phyloP scores from a whole-genome alignment of 2,888 invertebrate species.

The Cabera pusaria region DNA sequence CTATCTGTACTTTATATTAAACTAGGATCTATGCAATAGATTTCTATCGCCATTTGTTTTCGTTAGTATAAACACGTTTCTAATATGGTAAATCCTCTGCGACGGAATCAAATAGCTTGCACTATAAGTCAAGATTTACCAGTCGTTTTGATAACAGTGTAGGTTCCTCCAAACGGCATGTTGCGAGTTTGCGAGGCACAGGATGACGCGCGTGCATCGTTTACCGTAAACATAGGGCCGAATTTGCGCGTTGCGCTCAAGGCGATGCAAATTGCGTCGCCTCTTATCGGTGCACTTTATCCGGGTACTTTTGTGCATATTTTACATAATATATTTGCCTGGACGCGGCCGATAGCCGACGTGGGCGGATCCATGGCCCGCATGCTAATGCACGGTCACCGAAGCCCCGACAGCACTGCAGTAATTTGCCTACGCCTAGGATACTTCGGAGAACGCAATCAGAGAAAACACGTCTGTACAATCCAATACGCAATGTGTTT shows the following conservation, averaged over 20 bases:
- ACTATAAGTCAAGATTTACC: conserved; percentile 7
- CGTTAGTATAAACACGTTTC: neutral
- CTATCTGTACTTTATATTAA: no score
- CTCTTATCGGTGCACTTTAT: conserved; percentile 77
- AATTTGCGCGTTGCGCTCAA: conserved; percentile 57
- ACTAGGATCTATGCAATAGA: no score
- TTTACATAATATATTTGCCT: conserved; percentile 77
- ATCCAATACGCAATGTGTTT: conserved; percentile 4
- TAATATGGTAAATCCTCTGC: neutral
- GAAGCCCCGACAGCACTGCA: conserved; percentile 31
- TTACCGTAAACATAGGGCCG: conserved; percentile 71
- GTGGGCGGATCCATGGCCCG: conserved; percentile 68
- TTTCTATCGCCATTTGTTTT: neutral
- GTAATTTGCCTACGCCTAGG: conserved; percentile 28
- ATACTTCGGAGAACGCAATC: conserved; percentile 20
- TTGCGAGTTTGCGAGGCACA: conserved; percentile 12
- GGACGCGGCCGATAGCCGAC: conserved; percentile 63
- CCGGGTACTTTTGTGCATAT: conserved; percentile 78
- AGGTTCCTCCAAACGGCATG: conserved; percentile 20
- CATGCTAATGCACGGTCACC: conserved; percentile 65
- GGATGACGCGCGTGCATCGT: conserved; percentile 29
- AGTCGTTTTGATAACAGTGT: conserved; percentile 10
- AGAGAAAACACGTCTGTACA: conserved; percentile 11
- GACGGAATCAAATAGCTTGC: conserved; percentile 2
- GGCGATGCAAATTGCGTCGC: conserved; percentile 78